Evolutionary conservation across 2,888 invertebrate species (phyloP).

Genomic region (Brachylomia viminalis): DNA sequence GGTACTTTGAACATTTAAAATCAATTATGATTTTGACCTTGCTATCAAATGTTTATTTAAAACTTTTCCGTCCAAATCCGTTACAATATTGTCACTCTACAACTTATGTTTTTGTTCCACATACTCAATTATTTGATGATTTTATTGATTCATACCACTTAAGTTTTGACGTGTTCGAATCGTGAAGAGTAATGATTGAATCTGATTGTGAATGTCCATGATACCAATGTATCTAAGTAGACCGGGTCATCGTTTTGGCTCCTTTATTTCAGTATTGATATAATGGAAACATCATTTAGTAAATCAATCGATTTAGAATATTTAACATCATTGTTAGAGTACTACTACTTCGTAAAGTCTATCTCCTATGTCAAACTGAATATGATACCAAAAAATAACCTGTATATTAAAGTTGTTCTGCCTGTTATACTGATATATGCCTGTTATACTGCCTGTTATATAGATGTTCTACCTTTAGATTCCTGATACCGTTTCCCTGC

Average conservation of each 20-base stretch:
- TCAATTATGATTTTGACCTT: constrained; percentile 7
- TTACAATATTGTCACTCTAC: constrained; percentile 2
- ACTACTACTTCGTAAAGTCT: not conserved
- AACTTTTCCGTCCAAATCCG: constrained; percentile 1
- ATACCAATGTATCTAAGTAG: constrained; percentile 45
- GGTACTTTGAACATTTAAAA: constrained; percentile 4
- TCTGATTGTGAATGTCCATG: constrained; percentile 47
- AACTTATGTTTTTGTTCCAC: constrained; percentile 41
- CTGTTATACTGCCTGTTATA: too few relatives aligned
- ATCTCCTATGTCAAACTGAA: not conserved
- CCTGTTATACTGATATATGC: too few relatives aligned
- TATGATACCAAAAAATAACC: not conserved
- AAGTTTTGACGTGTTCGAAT: constrained; percentile 59
- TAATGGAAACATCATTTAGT: not conserved
- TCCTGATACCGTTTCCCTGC: not conserved
- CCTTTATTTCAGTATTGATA: not conserved
- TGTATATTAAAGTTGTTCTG: not conserved
- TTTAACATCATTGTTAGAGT: not conserved
- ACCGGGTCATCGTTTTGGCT: constrained; percentile 27
- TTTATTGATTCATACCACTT: constrained; percentile 63
- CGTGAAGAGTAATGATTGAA: constrained; percentile 57
- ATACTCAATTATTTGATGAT: constrained; percentile 56
- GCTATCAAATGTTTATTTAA: not conserved
- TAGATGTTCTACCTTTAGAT: not conserved
- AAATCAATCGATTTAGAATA: constrained; percentile 1